Conservation (phyloP, 2,888 invertebrate species). For the Acanthosepion lycidas region DNA sequence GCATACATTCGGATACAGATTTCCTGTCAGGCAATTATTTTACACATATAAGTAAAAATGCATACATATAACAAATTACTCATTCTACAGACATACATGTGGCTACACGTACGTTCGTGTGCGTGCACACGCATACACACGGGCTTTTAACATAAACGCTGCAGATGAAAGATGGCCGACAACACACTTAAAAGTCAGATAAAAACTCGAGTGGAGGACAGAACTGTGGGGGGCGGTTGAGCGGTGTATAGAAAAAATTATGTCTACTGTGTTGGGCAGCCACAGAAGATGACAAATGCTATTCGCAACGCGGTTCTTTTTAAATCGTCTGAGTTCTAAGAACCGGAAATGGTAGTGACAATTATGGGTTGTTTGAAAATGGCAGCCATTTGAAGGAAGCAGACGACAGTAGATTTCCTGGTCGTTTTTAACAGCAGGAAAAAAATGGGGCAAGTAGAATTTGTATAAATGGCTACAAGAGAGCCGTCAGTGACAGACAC, state of each 20-base stretch:
- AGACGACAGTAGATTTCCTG: slow-evolving; percentile 17
- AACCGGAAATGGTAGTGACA: slow-evolving; percentile 33
- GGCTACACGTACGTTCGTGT: not conserved
- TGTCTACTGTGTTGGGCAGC: not conserved
- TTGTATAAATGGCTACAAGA: not conserved
- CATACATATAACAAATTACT: no score
- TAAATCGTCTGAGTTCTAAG: slow-evolving; percentile 18
- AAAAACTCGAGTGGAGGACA: not conserved
- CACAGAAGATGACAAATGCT: slow-evolving; percentile 17
- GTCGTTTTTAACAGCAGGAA: not conserved
- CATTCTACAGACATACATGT: no score
- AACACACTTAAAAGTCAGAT: not conserved
- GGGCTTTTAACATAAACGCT: no score
- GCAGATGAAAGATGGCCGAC: not conserved
- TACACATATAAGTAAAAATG: no score
- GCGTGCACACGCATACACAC: not conserved
- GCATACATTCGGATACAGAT: no score
- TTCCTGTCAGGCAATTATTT: no score
- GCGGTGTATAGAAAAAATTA: not conserved
- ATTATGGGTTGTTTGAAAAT: slow-evolving; percentile 33
- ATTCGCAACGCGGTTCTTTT: not conserved
- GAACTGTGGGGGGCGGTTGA: not conserved
- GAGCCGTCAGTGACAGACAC: not conserved
- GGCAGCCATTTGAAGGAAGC: not conserved
- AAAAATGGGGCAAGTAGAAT: not conserved